A percentile compares a stretch with the other conserved stretches of the same genome.
These are phyloP conservation scores for Anarhynchus alexandrinus DNA, from an alignment of 2,113 vertebrate genomes.

Conservation along the genomic window DNA sequence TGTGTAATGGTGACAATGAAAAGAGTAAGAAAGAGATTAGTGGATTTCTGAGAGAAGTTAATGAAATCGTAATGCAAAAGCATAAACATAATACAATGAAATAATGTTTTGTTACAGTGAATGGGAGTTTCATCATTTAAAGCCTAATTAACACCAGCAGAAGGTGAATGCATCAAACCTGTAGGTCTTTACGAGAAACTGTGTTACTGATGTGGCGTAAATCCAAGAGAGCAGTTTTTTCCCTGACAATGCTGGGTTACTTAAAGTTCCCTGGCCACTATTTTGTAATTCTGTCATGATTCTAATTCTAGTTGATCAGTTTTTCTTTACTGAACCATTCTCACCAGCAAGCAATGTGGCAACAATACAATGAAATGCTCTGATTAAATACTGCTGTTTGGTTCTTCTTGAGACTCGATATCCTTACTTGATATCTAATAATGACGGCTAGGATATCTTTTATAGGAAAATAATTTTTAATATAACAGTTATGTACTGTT, in stretches of 20 bases:
- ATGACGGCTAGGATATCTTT: background rate
- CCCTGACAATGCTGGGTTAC: background rate
- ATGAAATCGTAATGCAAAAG: background rate
- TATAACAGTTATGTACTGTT: background rate
- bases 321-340: constrained; percentile 10
- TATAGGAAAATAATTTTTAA: background rate
- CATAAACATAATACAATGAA: background rate
- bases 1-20: background rate
- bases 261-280: background rate
- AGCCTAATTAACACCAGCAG: background rate
- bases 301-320: background rate
- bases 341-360: background rate
- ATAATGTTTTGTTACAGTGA: background rate
- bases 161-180: background rate
- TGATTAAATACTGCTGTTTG: background rate
- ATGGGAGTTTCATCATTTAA: background rate
- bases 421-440: background rate
- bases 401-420: background rate
- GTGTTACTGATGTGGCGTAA: background rate
- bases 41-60: background rate
- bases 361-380: background rate
- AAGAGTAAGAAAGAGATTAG: background rate
- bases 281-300: background rate
- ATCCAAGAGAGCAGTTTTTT: background rate
- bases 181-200: background rate